Conservation (phyloP, 23 tunicate genomes). For the Ascidia mentula region DNA sequence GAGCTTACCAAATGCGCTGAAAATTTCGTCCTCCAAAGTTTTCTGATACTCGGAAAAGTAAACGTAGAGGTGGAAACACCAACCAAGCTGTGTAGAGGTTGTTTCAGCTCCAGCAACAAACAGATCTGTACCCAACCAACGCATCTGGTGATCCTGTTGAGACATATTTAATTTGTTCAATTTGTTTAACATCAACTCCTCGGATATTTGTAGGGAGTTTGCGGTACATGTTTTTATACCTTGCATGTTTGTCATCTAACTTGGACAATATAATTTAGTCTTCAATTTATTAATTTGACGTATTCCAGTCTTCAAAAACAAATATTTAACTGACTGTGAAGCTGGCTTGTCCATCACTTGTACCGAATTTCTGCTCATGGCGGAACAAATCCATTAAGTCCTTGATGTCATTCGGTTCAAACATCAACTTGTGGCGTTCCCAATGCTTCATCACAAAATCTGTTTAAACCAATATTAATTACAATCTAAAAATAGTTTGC, state of each 20-base stretch:
- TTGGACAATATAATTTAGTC: no score
- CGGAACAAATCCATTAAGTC: constrained; percentile 1
- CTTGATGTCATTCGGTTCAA: background rate
- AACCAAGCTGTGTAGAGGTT: background rate
- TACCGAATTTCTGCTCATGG: background rate
- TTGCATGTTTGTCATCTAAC: no score
- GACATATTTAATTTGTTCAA: no score
- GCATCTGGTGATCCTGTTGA: constrained; percentile 1
- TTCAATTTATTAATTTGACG: no score
- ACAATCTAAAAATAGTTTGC: no score
- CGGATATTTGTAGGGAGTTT: no score
- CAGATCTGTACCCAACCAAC: background rate
- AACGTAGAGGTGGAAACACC: background rate
- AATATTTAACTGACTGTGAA: background rate
- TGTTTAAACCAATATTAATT: background rate
- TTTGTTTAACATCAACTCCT: no score
- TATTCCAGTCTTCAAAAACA: no score
- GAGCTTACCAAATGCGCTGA: background rate
- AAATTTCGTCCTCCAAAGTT: background rate
- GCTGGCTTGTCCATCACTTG: background rate
- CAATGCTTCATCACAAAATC: background rate
- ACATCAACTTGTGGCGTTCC: background rate
- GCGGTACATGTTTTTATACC: no score
- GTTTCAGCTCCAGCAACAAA: background rate
- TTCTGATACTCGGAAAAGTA: background rate